phyloP scores from a whole-genome alignment of 2,113 vertebrate genomes.

The Macquaria australasica region DNA sequence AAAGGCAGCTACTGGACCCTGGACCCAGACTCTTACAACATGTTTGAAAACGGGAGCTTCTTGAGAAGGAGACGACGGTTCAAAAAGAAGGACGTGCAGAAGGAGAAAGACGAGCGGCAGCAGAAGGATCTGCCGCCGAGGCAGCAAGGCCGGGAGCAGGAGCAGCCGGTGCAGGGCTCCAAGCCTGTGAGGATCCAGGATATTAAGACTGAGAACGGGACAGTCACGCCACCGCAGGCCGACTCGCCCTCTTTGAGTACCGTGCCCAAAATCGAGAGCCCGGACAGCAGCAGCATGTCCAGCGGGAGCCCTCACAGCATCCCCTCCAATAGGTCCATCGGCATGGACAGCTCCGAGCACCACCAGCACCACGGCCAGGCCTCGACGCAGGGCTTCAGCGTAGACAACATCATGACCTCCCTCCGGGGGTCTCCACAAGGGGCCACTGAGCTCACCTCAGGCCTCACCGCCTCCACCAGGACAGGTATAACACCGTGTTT shows the following conservation, averaged over 20 bases:
- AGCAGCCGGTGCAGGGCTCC: slow-evolving; percentile 83
- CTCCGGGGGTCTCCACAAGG: slow-evolving; percentile 92
- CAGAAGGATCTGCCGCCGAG: slow-evolving; percentile 86
- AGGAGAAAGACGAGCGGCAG: slow-evolving; percentile 93
- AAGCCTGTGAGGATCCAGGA: slow-evolving; percentile 93
- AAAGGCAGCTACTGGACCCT: slow-evolving; percentile 96
- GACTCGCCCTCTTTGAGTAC: slow-evolving; percentile 88
- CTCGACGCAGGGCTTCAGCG: slow-evolving; percentile 91
- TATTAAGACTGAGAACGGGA: slow-evolving; percentile 96
- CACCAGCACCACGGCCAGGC: slow-evolving; percentile 84
- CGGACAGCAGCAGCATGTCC: slow-evolving; percentile 94
- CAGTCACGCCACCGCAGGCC: slow-evolving; percentile 91
- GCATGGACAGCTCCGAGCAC: slow-evolving; percentile 88
- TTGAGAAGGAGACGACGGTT: slow-evolving; percentile 90
- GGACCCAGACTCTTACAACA: slow-evolving; percentile 96
- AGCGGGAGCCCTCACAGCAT: slow-evolving; percentile 91
- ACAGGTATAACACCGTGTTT: slow-evolving; percentile 90
- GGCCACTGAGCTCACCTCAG: slow-evolving; percentile 85
- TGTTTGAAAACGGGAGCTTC: slow-evolving; percentile 97
- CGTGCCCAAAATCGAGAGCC: slow-evolving; percentile 94
- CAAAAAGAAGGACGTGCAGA: slow-evolving; percentile 95
- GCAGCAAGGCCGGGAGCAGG: slow-evolving; percentile 82
- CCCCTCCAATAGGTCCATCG: slow-evolving; percentile 87
- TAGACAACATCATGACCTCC: slow-evolving; percentile 97
- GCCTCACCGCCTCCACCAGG: slow-evolving; percentile 85